Percentiles rank a stretch among this genome's conserved stretches.
These are phyloP conservation scores for Scaptomyza pallida DNA, from an alignment of 1,140 invertebrate genomes.

Conservation along the genomic window DNA sequence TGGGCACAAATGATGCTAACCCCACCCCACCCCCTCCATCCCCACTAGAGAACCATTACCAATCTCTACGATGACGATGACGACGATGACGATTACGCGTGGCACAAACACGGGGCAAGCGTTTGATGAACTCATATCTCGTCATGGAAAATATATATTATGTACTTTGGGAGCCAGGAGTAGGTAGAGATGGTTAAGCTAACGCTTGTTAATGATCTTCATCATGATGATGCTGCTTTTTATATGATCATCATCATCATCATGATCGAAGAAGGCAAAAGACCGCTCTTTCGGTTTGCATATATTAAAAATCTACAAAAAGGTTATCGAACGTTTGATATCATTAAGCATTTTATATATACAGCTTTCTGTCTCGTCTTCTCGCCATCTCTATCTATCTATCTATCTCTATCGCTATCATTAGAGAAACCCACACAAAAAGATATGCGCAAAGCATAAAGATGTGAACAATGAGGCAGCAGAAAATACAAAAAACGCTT, in stretches of 20 bases:
- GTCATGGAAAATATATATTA: constrained; percentile 50
- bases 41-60: neutral
- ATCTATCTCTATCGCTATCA: constrained; percentile 29
- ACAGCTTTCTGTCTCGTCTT: constrained; percentile 41
- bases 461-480: constrained; percentile 78
- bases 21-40: constrained; percentile 4
- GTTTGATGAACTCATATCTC: constrained; percentile 80
- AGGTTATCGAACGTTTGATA: constrained; percentile 83
- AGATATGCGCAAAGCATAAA: constrained; percentile 61
- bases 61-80: neutral
- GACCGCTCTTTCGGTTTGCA: constrained; percentile 58
- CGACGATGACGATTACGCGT: constrained; percentile 7
- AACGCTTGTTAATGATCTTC: constrained; percentile 51
- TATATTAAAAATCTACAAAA: constrained; percentile 80
- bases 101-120: constrained; percentile 30
- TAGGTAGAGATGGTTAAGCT: constrained; percentile 65
- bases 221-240: constrained; percentile 64
- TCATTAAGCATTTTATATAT: constrained; percentile 76
- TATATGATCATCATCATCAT: constrained; percentile 54
- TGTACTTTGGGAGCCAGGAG: neutral
- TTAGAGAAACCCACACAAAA: constrained; percentile 42
- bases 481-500: constrained; percentile 41
- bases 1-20: constrained; percentile 74
- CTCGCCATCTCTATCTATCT: neutral
- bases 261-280: constrained; percentile 36